These are phyloP conservation scores for Coendou prehensilis DNA, from an alignment of 2,797 vertebrate species.

Conservation along the genomic window DNA sequence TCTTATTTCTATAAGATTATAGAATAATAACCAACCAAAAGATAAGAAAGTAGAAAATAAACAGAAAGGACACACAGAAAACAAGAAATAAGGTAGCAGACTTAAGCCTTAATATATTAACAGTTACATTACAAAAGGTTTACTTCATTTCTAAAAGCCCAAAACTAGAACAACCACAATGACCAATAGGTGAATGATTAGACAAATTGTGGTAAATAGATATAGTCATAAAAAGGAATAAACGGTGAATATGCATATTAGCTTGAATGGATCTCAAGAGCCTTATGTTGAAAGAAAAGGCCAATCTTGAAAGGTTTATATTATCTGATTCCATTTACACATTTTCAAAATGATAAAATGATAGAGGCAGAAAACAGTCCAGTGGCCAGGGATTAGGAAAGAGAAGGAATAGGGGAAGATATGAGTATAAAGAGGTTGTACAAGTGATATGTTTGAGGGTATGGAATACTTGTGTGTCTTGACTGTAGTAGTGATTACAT, in stretches of 20 bases:
- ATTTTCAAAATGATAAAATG: not conserved
- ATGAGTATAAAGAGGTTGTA: not conserved
- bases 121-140: not conserved
- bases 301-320: not conserved
- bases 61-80: conserved; percentile 36
- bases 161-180: not conserved
- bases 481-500: not conserved
- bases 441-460: not conserved
- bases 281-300: not conserved
- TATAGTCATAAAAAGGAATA: not conserved
- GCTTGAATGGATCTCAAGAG: not conserved
- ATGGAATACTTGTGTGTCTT: not conserved
- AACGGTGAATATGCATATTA: not conserved
- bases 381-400: not conserved
- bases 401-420: not conserved
- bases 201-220: not conserved
- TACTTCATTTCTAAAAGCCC: conserved; percentile 4
- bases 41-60: not conserved
- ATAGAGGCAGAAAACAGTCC: not conserved
- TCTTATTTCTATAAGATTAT: not conserved
- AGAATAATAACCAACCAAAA: not conserved
- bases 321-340: not conserved
- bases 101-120: not conserved
- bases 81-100: not conserved
- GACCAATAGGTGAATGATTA: not conserved